phyloP scores from a whole-genome alignment of 2,888 invertebrate species.

The Acanthopleura granulata region DNA sequence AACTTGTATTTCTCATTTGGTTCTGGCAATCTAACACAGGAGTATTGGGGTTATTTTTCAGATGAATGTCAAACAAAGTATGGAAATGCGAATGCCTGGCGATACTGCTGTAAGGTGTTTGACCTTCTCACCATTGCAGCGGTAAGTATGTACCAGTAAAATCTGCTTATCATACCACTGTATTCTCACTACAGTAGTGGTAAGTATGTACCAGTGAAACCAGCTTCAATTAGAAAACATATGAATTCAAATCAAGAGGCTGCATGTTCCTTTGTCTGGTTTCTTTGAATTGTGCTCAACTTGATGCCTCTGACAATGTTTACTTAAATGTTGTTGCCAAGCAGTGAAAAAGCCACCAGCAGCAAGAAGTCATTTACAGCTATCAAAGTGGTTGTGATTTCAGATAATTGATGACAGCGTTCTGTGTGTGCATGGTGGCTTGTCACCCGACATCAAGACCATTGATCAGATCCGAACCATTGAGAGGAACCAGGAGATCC shows the following conservation, averaged over 20 bases:
- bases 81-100: slow-evolving; percentile 99
- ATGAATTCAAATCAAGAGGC: too few species aligned
- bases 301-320: too few species aligned
- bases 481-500: slow-evolving; percentile 97
- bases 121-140: slow-evolving; percentile 98
- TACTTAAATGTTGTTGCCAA: too few species aligned
- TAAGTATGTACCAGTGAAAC: too few species aligned
- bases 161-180: too few species aligned
- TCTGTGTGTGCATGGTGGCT: slow-evolving; percentile 96
- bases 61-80: slow-evolving; percentile 99
- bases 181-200: too few species aligned
- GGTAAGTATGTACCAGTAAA: slow-evolving; percentile 77
- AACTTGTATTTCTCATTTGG: background rate
- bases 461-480: slow-evolving; percentile 96
- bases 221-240: too few species aligned
- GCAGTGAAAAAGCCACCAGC: too few species aligned
- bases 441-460: slow-evolving; percentile 96
- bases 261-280: too few species aligned
- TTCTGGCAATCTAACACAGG: background rate
- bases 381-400: slow-evolving; percentile 46
- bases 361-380: too few species aligned
- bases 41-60: slow-evolving; percentile 60
- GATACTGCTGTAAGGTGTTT: slow-evolving; percentile 97
- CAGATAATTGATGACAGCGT: slow-evolving; percentile 97
- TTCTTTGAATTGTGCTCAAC: too few species aligned